Evolutionary conservation across 2,797 vertebrate genomes (phyloP).

Genomic region (Rhinella marina): DNA sequence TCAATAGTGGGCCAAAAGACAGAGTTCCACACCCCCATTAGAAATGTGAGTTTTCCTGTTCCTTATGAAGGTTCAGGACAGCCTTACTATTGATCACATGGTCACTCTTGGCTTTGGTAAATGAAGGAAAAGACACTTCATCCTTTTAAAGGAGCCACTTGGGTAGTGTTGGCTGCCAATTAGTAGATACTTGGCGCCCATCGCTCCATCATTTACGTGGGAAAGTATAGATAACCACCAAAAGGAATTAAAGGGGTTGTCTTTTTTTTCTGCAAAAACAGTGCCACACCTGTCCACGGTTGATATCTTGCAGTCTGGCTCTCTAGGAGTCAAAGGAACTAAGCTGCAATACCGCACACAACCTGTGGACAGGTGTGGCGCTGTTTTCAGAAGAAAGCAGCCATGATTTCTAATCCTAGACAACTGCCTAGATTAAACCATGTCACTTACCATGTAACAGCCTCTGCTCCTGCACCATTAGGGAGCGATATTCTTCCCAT

Average conservation of each 20-base stretch:
- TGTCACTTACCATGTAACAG: conserved; percentile 85
- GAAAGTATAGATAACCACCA: not conserved
- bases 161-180: not conserved
- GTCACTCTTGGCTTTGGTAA: not conserved
- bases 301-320: too few species aligned
- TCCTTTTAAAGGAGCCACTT: not conserved
- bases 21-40: not conserved
- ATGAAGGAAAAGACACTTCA: not conserved
- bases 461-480: conserved; percentile 94
- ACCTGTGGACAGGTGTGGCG: too few species aligned
- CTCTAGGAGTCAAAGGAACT: too few species aligned
- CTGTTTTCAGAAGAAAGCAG: too few species aligned
- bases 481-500: conserved; percentile 92
- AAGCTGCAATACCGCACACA: too few species aligned
- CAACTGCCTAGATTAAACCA: too few species aligned
- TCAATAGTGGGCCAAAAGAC: too few species aligned
- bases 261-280: too few species aligned
- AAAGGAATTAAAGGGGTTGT: not conserved
- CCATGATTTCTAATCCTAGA: too few species aligned
- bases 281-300: too few species aligned
- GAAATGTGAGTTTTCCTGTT: too few species aligned
- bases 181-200: not conserved
- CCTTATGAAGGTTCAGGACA: not conserved
- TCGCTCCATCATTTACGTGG: not conserved
- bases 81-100: not conserved